Evolutionary conservation across 2,888 invertebrate genomes (phyloP).

Genomic region (Hybos culiciformis): DNA sequence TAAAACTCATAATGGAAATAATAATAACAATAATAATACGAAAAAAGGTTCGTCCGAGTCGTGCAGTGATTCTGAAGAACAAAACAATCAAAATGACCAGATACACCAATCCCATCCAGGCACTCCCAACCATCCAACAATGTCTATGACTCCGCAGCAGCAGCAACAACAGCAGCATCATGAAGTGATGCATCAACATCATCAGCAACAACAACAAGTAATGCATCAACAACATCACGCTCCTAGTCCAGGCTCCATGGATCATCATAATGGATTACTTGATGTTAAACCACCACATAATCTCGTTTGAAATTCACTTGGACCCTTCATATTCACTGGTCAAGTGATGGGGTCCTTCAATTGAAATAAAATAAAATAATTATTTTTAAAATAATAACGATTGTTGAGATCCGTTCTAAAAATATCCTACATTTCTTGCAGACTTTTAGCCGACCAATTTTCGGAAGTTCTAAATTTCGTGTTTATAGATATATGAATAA

Average conservation of each 20-base stretch:
- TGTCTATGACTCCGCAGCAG: conserved; percentile 32
- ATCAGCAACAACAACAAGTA: conserved; percentile 18
- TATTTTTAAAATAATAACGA: no score
- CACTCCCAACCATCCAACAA: conserved; percentile 33
- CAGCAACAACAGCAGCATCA: conserved; percentile 28
- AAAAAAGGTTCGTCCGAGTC: conserved; percentile 71
- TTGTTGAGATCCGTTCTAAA: no score
- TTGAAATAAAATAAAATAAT: no score
- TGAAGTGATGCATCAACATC: conserved; percentile 18
- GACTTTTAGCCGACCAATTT: no score
- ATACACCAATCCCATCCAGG: conserved; percentile 26
- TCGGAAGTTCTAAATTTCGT: no score
- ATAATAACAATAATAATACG: conserved; percentile 45
- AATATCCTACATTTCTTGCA: no score
- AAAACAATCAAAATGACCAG: conserved; percentile 78
- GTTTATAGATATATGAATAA: no score
- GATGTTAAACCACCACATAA: conserved; percentile 51
- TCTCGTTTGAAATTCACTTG: conserved; percentile 46
- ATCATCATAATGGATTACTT: conserved; percentile 49
- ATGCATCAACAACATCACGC: conserved; percentile 27
- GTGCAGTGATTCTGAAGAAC: conserved; percentile 80
- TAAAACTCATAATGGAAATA: conserved; percentile 75
- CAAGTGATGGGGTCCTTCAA: conserved; percentile 18
- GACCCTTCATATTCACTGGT: conserved; percentile 41
- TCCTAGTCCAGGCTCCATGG: conserved; percentile 41